Conservation (phyloP, 2,888 invertebrate species). For the Pseudanteris insignis region DNA sequence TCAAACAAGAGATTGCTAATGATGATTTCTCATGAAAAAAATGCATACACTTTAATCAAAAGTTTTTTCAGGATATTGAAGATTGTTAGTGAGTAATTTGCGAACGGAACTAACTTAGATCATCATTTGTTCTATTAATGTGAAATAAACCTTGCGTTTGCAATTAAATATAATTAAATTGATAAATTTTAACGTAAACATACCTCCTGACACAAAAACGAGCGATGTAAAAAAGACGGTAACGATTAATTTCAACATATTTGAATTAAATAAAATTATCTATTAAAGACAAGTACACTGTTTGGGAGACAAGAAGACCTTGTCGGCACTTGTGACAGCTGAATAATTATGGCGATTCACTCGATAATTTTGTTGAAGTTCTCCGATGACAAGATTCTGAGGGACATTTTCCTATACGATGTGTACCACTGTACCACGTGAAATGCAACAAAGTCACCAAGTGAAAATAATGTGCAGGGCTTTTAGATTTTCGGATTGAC, state of each 20-base stretch:
- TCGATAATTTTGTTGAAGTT: constrained; percentile 29
- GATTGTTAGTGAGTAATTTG: too few species aligned
- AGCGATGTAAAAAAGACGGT: constrained; percentile 16
- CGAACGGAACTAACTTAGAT: too few species aligned
- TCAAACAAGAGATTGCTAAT: too few species aligned
- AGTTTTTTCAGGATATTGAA: too few species aligned
- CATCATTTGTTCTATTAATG: too few species aligned
- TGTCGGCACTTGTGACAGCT: too few species aligned
- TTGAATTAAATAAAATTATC: constrained; percentile 16
- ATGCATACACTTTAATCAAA: too few species aligned
- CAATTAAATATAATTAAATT: not conserved
- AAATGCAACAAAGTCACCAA: constrained; percentile 4
- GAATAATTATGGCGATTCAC: too few species aligned
- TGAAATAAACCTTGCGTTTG: not conserved
- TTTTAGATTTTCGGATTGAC: too few species aligned
- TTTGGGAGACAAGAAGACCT: too few species aligned
- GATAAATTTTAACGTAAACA: constrained; percentile 21
- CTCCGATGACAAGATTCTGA: constrained; percentile 24
- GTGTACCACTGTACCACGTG: constrained; percentile 5
- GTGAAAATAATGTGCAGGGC: not conserved
- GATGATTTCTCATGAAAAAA: too few species aligned
- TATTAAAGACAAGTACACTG: constrained; percentile 2
- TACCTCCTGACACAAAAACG: constrained; percentile 29
- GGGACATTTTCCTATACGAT: constrained; percentile 29
- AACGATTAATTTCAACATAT: constrained; percentile 18